Percentiles rank a stretch among this genome's conserved stretches.
Conservation (phyloP, 2,888 invertebrate species). For the Hoplodrina blanda region DNA sequence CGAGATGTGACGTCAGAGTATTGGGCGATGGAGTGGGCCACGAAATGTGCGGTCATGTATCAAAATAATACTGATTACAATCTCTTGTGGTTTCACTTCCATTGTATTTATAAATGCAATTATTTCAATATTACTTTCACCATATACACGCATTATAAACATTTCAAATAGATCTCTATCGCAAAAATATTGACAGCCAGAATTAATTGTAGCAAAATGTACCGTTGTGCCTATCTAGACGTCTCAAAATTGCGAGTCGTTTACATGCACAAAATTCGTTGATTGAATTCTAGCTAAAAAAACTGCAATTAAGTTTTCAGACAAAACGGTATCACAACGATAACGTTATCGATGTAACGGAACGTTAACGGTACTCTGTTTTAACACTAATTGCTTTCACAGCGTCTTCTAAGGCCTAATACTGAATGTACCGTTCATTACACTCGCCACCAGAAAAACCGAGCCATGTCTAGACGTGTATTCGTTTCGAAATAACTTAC, state of each 20-base stretch:
- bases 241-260: constrained; percentile 15
- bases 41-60: constrained; percentile 16
- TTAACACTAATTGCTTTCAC: constrained; percentile 18
- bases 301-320: constrained; percentile 21
- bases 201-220: constrained; percentile 6
- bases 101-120: constrained; percentile 28
- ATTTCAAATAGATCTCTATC: constrained; percentile 15
- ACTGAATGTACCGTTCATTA: constrained; percentile 23
- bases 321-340: constrained; percentile 26
- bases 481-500: constrained; percentile 25
- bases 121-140: constrained; percentile 15
- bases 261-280: constrained; percentile 6
- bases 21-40: constrained; percentile 10
- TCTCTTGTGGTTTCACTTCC: constrained; percentile 23
- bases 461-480: constrained; percentile 30
- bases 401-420: constrained; percentile 19
- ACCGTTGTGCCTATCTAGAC: neutral
- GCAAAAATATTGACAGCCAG: constrained; percentile 8
- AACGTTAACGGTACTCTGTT: constrained; percentile 18
- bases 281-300: constrained; percentile 23
- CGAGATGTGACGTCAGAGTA: constrained; percentile 21
- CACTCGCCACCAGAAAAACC: constrained; percentile 23
- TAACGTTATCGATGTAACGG: neutral
- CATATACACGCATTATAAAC: constrained; percentile 1
- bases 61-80: constrained; percentile 10